Evolutionary conservation across 2,113 vertebrate genomes (phyloP), one percentile per base, ranked within the genome.

Genomic region (Percina caprodes): DNA sequence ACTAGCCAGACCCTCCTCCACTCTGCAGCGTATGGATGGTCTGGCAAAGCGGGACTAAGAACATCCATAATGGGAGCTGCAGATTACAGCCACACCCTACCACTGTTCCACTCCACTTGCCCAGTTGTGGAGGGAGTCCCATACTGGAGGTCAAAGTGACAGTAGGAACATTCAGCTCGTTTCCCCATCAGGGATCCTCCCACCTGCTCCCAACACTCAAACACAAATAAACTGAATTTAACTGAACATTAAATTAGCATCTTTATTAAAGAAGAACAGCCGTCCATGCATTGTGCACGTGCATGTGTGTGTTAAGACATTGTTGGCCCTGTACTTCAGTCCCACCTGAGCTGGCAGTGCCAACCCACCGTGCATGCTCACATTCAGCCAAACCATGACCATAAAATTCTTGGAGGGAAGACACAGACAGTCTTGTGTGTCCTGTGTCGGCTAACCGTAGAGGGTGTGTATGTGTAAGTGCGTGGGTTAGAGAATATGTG

Each of bases 371-470:
- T 74, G 82, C 89, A 63, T 48, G 74, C 90, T 86, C 80, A 65
- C 85, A 88, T 90, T 86, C 89, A 86, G 82, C 87, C 91, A 93
- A 93, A 92, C 89, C 89, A 87, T 91, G 86, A 84, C 91, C 89
- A 89, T 91, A 91, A 92, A 86, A 88, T 86, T 91, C 85, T 88
- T 88, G 90, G 87, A 93, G 75, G 67, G 77, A 69, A 88, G 78
- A 92, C 85, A 92, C 83, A 91, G 91, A 92, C 85, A 48, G 83
- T 89, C 92, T 87, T 92, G 63, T 94, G 90, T 92, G 85, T 91
- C 87, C 75, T 78, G 80, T 77, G 85, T 86, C 72, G 72, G 69
- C 86, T 78, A 63, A 89, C 83, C 71, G 68, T 90, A 74, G 82
- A 86, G 69, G 79, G 61, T 8, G 79, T 83, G 85, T 88, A 26